Conservation (phyloP, 2,113 vertebrate species). For the Labrus mixtus region DNA sequence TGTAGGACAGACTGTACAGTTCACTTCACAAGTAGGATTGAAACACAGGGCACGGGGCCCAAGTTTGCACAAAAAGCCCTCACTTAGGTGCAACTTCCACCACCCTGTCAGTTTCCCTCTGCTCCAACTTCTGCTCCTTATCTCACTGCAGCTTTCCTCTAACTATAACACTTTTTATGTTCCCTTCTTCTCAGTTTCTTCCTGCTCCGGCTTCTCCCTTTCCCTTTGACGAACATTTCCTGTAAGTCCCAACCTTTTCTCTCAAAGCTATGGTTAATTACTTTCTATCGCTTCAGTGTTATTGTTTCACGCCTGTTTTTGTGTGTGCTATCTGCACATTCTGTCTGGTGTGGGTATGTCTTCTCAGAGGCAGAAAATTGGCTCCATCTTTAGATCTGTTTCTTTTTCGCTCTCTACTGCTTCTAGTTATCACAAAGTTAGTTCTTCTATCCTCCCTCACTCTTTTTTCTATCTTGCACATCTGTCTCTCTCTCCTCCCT, state of each 20-base stretch:
- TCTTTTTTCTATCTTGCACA: constrained; percentile 36
- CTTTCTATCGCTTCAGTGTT: constrained; percentile 14
- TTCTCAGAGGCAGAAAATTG: constrained; percentile 9
- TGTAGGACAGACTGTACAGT: constrained; percentile 71
- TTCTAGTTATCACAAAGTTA: background rate
- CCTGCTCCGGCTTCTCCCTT: constrained; percentile 2
- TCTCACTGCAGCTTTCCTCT: constrained; percentile 32
- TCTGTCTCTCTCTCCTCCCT: constrained; percentile 57
- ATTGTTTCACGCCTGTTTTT: constrained; percentile 11
- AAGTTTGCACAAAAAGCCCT: constrained; percentile 61
- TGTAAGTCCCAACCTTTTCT: constrained; percentile 7
- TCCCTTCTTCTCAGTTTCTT: constrained; percentile 14
- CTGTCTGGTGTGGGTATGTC: constrained; percentile 4
- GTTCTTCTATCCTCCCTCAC: background rate
- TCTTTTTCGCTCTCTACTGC: background rate
- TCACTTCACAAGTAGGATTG: constrained; percentile 76
- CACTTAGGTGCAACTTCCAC: constrained; percentile 73
- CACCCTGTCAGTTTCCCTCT: constrained; percentile 31
- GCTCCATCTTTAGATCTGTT: background rate
- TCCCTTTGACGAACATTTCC: constrained; percentile 6
- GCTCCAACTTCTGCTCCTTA: constrained; percentile 27
- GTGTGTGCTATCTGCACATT: background rate
- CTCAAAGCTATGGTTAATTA: background rate
- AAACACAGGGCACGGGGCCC: constrained; percentile 75
- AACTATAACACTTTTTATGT: constrained; percentile 1